Evolutionary conservation across 2,888 invertebrate species (phyloP).

Genomic region (Gisinianus flammeolus): DNA sequence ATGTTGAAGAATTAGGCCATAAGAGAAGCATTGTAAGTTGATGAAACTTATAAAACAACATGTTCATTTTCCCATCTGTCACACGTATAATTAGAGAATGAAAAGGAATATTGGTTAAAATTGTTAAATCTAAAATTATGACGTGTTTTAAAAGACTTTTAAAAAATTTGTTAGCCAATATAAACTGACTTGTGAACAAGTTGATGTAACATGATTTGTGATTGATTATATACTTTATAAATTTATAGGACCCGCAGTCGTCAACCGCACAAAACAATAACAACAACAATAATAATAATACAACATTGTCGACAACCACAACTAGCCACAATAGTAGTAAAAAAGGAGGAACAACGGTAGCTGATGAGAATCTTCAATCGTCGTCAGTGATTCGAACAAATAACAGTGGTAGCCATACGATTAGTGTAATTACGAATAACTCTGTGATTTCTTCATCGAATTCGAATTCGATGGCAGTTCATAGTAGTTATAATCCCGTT

Average conservation of each 20-base stretch:
- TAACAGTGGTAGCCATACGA: conserved; percentile 20
- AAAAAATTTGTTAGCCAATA: too few relatives aligned
- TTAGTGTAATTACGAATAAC: conserved; percentile 13
- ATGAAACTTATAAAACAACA: background rate
- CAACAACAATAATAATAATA: background rate
- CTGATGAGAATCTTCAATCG: background rate
- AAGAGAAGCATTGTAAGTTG: conserved; percentile 7
- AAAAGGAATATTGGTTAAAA: too few relatives aligned
- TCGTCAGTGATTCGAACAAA: conserved; percentile 9
- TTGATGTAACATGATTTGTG: background rate
- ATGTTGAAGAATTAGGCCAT: conserved; percentile 41
- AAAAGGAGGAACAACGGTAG: conserved; percentile 17
- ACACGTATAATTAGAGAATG: too few relatives aligned
- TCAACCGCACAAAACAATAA: conserved; percentile 13
- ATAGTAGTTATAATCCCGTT: conserved; percentile 18
- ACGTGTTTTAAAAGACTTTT: too few relatives aligned
- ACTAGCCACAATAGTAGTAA: conserved; percentile 9
- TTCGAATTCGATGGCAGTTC: conserved; percentile 39
- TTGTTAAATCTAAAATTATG: too few relatives aligned
- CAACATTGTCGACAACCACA: background rate
- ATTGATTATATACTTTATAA: background rate
- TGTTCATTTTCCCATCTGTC: too few relatives aligned
- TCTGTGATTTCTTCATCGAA: conserved; percentile 3
- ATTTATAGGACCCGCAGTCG: background rate
- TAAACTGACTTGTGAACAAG: too few relatives aligned